phyloP scores from a whole-genome alignment of 2,797 vertebrate genomes.

The Danio jaintianensis region DNA sequence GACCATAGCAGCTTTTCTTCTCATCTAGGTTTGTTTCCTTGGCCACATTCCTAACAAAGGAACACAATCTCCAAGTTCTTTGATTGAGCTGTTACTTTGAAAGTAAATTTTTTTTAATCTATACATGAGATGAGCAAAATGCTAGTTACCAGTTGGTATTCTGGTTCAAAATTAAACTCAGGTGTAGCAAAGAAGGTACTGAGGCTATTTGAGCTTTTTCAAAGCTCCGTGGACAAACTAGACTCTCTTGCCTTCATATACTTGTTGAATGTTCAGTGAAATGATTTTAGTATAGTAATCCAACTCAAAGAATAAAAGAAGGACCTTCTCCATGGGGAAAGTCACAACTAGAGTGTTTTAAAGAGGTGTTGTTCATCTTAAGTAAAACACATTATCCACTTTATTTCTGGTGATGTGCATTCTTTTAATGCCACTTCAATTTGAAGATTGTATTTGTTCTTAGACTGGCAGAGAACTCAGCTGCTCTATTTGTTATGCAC shows the following conservation, averaged over 20 bases:
- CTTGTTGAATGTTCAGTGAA: slow-evolving; percentile 75
- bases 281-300: slow-evolving; percentile 53
- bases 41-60: slow-evolving; percentile 8
- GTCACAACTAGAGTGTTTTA: slow-evolving; percentile 15
- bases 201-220: slow-evolving; percentile 50
- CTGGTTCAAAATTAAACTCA: slow-evolving; percentile 75
- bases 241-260: slow-evolving; percentile 70
- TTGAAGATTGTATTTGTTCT: slow-evolving; percentile 69
- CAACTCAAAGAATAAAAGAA: slow-evolving; percentile 42
- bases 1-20: slow-evolving; percentile 39
- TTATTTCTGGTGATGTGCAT: slow-evolving; percentile 63
- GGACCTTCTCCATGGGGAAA: slow-evolving; percentile 31
- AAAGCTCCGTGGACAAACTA: slow-evolving; percentile 58
- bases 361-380: slow-evolving; percentile 46
- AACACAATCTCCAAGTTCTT: slow-evolving; percentile 26
- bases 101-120: background rate
- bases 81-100: background rate
- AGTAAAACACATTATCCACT: slow-evolving; percentile 54
- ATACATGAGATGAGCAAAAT: background rate
- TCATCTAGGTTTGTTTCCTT: slow-evolving; percentile 20
- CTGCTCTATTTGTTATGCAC: slow-evolving; percentile 73
- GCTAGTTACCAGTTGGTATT: slow-evolving; percentile 46
- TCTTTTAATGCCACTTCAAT: slow-evolving; percentile 71
- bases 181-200: slow-evolving; percentile 75
- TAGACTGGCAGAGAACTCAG: slow-evolving; percentile 53